phyloP scores from a whole-genome alignment of 2,113 vertebrate species.

The Meles meles region DNA sequence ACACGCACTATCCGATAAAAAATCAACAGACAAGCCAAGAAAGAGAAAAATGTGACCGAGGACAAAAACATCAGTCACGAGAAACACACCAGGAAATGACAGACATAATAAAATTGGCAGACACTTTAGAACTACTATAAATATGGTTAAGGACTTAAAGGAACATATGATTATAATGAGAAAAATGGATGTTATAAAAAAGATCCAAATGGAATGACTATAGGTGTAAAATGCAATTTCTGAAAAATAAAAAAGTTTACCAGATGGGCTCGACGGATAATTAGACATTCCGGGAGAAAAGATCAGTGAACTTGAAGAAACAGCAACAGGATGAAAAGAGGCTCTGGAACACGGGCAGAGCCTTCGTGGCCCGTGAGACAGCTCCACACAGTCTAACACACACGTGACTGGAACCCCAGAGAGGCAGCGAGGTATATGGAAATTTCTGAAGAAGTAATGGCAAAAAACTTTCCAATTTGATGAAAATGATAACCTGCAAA shows the following conservation, averaged over 20 bases:
- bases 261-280: background rate
- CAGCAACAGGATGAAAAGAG: background rate
- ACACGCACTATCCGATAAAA: background rate
- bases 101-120: background rate
- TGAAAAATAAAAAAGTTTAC: background rate
- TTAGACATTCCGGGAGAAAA: background rate
- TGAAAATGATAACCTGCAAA: background rate
- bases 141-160: background rate
- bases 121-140: background rate
- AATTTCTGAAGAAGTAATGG: background rate
- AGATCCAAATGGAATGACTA: background rate
- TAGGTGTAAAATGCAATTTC: background rate
- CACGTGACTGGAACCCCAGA: background rate
- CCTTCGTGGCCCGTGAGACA: background rate
- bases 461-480: background rate
- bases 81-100: background rate
- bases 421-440: background rate
- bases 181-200: background rate
- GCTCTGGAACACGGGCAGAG: background rate
- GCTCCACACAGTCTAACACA: background rate
- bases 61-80: background rate
- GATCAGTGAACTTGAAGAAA: background rate
- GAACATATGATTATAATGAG: background rate
- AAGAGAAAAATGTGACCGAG: background rate
- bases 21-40: background rate